Evolutionary conservation across 2,797 vertebrate species (phyloP).

Genomic region (Phoebastria nigripes): DNA sequence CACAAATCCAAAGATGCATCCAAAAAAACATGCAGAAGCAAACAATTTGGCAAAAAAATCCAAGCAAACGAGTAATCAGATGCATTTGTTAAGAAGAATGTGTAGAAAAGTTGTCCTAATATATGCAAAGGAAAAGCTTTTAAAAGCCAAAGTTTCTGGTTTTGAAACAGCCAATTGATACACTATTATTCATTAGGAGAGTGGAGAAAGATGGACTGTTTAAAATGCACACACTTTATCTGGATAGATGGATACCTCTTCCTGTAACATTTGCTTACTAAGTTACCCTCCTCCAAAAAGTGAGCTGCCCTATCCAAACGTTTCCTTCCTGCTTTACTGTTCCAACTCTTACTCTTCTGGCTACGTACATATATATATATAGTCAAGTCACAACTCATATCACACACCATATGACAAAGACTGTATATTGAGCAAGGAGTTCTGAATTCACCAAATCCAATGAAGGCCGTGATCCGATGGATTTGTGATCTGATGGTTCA

Average conservation of each 20-base stretch:
- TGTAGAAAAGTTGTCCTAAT: background rate
- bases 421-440: background rate
- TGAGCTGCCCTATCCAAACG: background rate
- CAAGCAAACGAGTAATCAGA: background rate
- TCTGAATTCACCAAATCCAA: background rate
- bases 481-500: background rate
- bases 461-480: background rate
- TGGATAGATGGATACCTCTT: background rate
- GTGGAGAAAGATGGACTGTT: background rate
- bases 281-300: background rate
- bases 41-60: background rate
- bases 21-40: background rate
- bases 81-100: background rate
- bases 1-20: background rate
- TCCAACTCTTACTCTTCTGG: background rate
- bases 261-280: background rate
- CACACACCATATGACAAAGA: background rate
- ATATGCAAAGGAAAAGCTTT: background rate
- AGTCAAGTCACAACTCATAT: background rate
- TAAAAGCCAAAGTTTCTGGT: background rate
- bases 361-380: fast-evolving
- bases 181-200: background rate
- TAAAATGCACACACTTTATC: background rate
- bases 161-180: background rate
- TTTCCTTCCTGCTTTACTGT: background rate